These are phyloP conservation scores for Borostomias antarcticus DNA, from an alignment of 2,797 vertebrate genomes.

Conservation along the genomic window DNA sequence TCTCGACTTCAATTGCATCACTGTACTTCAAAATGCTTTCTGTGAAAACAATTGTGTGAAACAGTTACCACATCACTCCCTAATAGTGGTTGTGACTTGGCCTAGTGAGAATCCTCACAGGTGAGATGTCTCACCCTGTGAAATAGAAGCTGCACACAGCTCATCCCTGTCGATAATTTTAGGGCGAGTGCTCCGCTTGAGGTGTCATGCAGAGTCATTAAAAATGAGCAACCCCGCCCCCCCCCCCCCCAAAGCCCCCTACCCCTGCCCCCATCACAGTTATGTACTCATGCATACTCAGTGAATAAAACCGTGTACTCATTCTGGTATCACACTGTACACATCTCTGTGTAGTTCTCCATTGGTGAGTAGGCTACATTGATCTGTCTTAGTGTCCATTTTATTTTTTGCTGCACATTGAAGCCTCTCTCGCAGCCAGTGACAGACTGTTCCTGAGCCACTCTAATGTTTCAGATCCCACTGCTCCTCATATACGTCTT, in stretches of 20 bases:
- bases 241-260: neutral
- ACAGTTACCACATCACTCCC: too few relatives aligned
- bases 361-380: neutral
- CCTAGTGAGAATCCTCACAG: neutral
- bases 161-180: neutral
- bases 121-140: neutral
- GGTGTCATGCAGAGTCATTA: neutral
- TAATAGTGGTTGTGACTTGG: too few relatives aligned
- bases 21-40: neutral
- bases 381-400: conserved; percentile 1
- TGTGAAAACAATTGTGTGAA: too few relatives aligned
- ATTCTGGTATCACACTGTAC: neutral
- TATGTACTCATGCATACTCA: too few relatives aligned
- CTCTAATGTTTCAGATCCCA: neutral
- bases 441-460: neutral
- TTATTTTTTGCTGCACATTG: neutral
- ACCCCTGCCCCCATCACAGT: too few relatives aligned
- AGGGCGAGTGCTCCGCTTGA: too few relatives aligned
- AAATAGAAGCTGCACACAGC: neutral
- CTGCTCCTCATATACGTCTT: neutral
- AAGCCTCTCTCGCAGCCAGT: neutral
- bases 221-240: neutral
- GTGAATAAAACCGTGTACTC: neutral
- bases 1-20: neutral
- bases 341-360: neutral